Base-by-base conservation (phyloP, 2,888 invertebrate genomes). In the Colletes collaris region DNA sequence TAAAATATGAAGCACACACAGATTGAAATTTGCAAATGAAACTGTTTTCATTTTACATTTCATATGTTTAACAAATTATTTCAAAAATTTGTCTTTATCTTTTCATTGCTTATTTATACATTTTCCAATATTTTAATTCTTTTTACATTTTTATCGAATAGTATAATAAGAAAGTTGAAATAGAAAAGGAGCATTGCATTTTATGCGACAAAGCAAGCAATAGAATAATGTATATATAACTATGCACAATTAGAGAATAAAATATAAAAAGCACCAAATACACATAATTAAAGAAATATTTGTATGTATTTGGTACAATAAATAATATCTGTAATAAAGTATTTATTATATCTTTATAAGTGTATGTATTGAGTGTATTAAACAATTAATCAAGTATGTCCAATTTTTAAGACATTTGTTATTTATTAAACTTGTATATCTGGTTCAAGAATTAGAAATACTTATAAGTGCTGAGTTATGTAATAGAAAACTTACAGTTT, bases 41-140 rank as follows among this genome's bases (percentile, higher is more conserved):
- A 50, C 5, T 19, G 11, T 44, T 58, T 44, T n/a, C 13, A 35
- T 49, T 37, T 60, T 44, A 40, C 49, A 7, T 56, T 50, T 40
- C 16, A 37, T 58, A 58, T 46, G 7, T 35, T 65, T n/a, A 53
- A 71, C n/a, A 13, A 63, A 77, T 53, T 49, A 64, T 64, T 60
- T 76, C 49, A 76, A 76, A 75, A 76, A 76, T 68, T 76, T 65
- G 59, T 58, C 55, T 64, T 59, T 75, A 53, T 53, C 40, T 52
- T 55, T 50, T 46, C 8, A 46, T 63, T 19, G n/a, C 63, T 69
- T 19, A n/a, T 59, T 75, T 60, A 52, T 46, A 52, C 19, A 37
- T 6, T 64, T 55, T 59, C 44, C 60, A 74, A 35, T 52, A 49
- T n/a, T 52, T 66, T 55, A 67, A 62, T 50, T 58, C 19, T 27